Base-by-base conservation (phyloP, 2,113 vertebrate species). In the Psephotus haematonotus region DNA sequence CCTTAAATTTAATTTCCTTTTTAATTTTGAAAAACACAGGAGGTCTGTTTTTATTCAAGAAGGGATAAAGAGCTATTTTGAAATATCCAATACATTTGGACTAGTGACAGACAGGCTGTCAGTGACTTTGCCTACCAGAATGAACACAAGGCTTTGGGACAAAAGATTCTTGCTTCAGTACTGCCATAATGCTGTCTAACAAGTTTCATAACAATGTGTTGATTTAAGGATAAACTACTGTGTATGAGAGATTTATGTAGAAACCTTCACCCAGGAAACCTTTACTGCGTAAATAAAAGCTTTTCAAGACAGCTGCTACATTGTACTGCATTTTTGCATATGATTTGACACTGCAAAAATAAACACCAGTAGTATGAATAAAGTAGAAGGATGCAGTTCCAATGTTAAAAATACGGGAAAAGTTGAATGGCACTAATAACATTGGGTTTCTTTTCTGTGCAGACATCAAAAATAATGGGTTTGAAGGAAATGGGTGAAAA, bases 401-500 rank as follows among this genome's bases (percentile, higher is more conserved):
- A 19, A 4, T 83, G 33, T 60, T 82, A 46, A 86, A 93, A 90
- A 64, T 57, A 49, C 6, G 28, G 11, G 24, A 82, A 52, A 80
- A 68, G 35, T 47, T 82, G 12, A 67, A 25, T 52, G 39, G 24
- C 2, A 0, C 14, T 67, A 75, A 43, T 75, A 87, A 59, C 3
- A 11, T 33, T 25, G 35, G 44, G 9, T 39, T 52, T 70, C 39
- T 35, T 41, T 23, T 31, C n/a, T 33, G 12, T 44, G 22, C 59
- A 98, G 98, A 17, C 8, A 27, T 7, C 87, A 17, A 35, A 28
- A 37, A 33, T 68, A 16, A 41, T 17, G 68, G 12, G 65, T 28
- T 59, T 82, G 39, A 75, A 33, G 47, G 93, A 92, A 62, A 84
- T 82, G 47, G 71, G 95, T 57, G 96, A 67, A 90, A 79, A 96